Evolutionary conservation across 2,113 vertebrate genomes (phyloP).

Genomic region (Alethe castanea): DNA sequence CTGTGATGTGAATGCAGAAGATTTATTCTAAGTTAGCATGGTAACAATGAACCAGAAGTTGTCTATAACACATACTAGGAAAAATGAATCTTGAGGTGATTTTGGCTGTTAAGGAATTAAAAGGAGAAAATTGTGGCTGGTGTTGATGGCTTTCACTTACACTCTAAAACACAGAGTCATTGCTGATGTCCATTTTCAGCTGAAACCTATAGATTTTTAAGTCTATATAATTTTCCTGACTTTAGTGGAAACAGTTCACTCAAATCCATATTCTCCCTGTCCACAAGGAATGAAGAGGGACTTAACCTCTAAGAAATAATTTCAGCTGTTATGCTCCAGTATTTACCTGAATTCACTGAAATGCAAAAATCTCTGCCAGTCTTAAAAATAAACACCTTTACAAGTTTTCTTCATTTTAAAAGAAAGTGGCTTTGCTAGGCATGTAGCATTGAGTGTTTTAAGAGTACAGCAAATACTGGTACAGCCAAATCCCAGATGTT

Average conservation of each 20-base stretch:
- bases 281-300: neutral
- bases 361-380: neutral
- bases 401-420: neutral
- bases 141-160: neutral
- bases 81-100: neutral
- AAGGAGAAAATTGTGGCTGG: neutral
- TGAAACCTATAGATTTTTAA: neutral
- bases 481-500: neutral
- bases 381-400: neutral
- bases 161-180: neutral
- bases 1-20: neutral
- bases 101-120: neutral
- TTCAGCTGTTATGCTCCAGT: neutral
- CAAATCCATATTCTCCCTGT: neutral
- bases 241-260: neutral
- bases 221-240: neutral
- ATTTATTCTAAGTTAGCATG: neutral
- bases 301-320: neutral
- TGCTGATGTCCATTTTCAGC: neutral
- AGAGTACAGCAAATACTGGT: neutral
- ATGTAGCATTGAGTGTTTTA: neutral
- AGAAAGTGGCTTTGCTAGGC: neutral
- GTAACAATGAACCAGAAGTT: neutral
- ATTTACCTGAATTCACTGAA: neutral
- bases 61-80: neutral